Base-by-base conservation (phyloP, 1,140 invertebrate species). In the Oncopeltus fasciatus region DNA sequence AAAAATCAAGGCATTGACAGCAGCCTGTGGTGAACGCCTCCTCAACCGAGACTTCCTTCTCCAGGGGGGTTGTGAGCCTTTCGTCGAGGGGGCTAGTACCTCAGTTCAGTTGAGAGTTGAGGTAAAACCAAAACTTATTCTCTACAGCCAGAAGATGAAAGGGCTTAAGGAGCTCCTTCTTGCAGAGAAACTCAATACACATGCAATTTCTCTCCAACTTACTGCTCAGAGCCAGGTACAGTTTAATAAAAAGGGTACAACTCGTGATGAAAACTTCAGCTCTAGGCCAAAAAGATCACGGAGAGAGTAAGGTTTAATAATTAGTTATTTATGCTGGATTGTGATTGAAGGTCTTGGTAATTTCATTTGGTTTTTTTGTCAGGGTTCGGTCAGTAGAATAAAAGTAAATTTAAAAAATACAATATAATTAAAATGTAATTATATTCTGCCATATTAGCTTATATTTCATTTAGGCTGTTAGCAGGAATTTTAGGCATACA, bases 71-170 rank as follows among this genome's bases (percentile, higher is more conserved):
- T 81, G 78, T 29, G 85, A 79, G 68, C 83, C 79, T 59, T 92
- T 85, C 70, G 82, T 84, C 8, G 82, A 74, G 24, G 66, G 68
- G 59, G 67, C 65, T 11, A 57, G 69, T 29, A 63, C 67, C 1
- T 65, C 64, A 1, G 65, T 64, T 5, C 16, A 57, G 16, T 28
- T 58, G 1, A 66, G 60, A 38, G 61, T 60, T 11, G 64, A 67
- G 49, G 62, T 49, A 14, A 61, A 63, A 21, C 83, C 87, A 1
- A 80, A 80, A 31, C 84, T 94, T 31, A 83, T 82, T 11, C 74
- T 96, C 8, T 84, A 85, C 70, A 95, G 92, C 76, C 87, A 92
- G 67, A 97, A 97, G 74, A 96, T 97, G 92, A 88, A 87, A 68
- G 91, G 92, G 14, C 72, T 96, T 2, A 91, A 90, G 70, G 89